Evolutionary conservation across 2,797 vertebrate genomes (phyloP), one percentile per base, ranked within the genome.

Genomic region (Anolis apletophallus): DNA sequence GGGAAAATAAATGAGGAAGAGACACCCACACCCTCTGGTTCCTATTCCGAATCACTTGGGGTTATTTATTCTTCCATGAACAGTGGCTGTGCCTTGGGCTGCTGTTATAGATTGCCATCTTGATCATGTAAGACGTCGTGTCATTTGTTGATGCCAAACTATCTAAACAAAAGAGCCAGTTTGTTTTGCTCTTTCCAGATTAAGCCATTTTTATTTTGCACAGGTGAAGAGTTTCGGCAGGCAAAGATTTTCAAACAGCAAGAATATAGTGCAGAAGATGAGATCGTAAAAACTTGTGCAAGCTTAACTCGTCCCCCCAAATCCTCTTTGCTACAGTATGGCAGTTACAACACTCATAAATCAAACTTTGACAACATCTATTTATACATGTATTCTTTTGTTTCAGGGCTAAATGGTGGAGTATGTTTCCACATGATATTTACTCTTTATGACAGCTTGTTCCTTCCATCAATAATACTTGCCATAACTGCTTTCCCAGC

Each of bases 161-260:
- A 2, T 16, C n/a, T 78, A 74, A 86, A 76, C 74, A 84, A 91
- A 90, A 85, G 87, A 86, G 52, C 1, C 34, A n/a, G 0, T 14
- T 88, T 91, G 86, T 9, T 88, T 93, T 86, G 14, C 67, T 84
- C 69, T 71, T 86, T 1, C 26, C 85, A 88, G 86, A 87, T 54
- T 73, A 79, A 87, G 85, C 79, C 4, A 90, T 85, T 91, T 83
- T 11, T 21, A 85, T 46, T 84, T 17, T 86, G 83, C 54, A 54
- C 80, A 32, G 23, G 10, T 84, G 87, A 84, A 85, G 61, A 85
- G 0, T 1, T 86, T 26, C 54, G 85, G 0, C 86, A 84, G 86
- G 13, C 23, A 40, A 34, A 73, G 8, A 52, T 73, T 76, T 88
- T 77, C 46, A 87, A 90, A 84, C 69, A 73, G 1, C 4, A 89